Conservation (phyloP, 2,113 vertebrate species). For the Cyanoderma ruficeps region DNA sequence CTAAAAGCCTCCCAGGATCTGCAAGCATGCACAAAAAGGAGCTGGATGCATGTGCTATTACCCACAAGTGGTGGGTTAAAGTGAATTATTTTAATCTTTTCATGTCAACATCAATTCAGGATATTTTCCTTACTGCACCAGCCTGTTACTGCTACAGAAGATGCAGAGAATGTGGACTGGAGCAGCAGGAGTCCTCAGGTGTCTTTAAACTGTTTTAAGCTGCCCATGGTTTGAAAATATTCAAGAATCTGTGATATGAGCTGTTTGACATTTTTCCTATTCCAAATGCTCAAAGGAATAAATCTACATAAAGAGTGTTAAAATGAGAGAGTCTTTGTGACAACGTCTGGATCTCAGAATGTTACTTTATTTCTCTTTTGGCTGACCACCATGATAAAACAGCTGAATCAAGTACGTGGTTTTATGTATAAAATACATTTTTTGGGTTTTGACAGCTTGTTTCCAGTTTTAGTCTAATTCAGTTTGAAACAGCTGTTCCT, state of each 20-base stretch:
- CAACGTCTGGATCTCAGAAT: conserved; percentile 11
- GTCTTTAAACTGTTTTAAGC: conserved; percentile 30
- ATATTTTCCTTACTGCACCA: background rate
- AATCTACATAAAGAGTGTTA: conserved; percentile 58
- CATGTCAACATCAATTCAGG: background rate
- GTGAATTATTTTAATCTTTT: conserved; percentile 11
- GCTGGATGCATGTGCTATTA: background rate
- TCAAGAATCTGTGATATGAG: conserved; percentile 57
- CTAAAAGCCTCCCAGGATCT: conserved; percentile 15
- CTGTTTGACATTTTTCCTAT: conserved; percentile 62
- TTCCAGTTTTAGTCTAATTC: conserved; percentile 62
- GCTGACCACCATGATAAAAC: conserved; percentile 46
- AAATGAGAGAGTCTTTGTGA: background rate
- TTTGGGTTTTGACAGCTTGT: conserved; percentile 46
- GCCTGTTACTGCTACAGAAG: background rate
- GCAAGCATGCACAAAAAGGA: background rate
- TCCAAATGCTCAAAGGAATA: conserved; percentile 56
- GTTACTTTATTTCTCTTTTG: conserved; percentile 53
- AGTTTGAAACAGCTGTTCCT: conserved; percentile 62
- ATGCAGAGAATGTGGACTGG: background rate
- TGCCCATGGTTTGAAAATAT: conserved; percentile 56
- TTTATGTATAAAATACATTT: conserved; percentile 48
- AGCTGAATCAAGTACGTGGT: conserved; percentile 36
- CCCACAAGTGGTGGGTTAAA: background rate
- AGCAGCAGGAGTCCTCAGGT: conserved; percentile 15